Conservation (phyloP, 2,888 invertebrate species). For the Athalia rosae region DNA sequence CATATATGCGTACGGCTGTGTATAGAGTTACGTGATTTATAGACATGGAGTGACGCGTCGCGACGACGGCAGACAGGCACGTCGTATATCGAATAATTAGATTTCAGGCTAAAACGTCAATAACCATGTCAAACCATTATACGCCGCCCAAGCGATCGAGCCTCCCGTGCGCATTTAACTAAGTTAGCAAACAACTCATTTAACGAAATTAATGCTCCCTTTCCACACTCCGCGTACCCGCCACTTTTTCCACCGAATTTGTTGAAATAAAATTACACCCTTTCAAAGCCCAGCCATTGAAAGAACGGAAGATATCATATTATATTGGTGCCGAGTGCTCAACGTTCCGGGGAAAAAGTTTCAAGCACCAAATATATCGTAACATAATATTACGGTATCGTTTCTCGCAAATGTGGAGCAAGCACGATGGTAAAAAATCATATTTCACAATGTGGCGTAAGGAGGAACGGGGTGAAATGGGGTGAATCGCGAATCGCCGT, state of each 20-base stretch:
- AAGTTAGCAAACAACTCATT: slow-evolving; percentile 73
- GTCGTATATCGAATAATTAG: slow-evolving; percentile 69
- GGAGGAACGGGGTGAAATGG: no score
- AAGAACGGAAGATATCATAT: background rate
- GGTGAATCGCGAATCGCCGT: no score
- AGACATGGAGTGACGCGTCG: slow-evolving; percentile 22
- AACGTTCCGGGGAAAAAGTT: no score
- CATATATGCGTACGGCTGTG: background rate
- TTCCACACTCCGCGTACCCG: slow-evolving; percentile 23
- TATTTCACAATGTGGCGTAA: no score
- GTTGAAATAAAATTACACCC: slow-evolving; percentile 69
- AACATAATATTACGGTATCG: no score
- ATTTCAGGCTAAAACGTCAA: slow-evolving; percentile 72
- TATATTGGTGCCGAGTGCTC: background rate
- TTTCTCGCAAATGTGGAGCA: no score
- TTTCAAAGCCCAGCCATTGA: background rate
- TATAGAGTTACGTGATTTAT: slow-evolving; percentile 19
- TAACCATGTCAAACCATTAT: slow-evolving; percentile 72
- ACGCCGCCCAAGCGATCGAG: slow-evolving; percentile 61
- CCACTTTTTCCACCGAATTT: slow-evolving; percentile 24
- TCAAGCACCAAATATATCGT: no score
- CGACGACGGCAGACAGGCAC: slow-evolving; percentile 58
- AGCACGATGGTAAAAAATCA: no score
- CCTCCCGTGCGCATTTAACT: slow-evolving; percentile 67
- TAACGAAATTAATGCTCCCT: slow-evolving; percentile 70